Percentiles rank a stretch among this genome's conserved stretches.
Evolutionary conservation across 2,797 vertebrate species (phyloP).

Genomic region (Mareca penelope): DNA sequence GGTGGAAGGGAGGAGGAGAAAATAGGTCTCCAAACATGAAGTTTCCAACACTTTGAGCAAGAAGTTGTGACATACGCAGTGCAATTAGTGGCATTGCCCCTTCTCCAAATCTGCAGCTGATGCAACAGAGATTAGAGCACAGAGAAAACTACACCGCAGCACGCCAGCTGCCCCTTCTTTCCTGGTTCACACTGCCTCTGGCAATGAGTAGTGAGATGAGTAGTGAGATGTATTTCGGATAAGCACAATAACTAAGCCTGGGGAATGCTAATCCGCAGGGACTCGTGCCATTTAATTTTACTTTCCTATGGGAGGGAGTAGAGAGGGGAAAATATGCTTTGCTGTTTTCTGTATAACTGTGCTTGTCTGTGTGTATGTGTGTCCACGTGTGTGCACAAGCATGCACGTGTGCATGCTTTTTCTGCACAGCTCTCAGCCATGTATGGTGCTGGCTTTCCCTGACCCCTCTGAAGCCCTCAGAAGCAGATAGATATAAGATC

Average conservation of each 20-base stretch:
- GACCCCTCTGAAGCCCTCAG: neutral
- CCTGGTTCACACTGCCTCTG: neutral
- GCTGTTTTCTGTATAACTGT: neutral
- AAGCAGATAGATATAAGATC: neutral
- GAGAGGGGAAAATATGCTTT: neutral
- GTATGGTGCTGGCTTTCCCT: neutral
- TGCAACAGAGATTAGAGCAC: neutral
- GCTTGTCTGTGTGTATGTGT: accelerated
- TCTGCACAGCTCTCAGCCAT: neutral
- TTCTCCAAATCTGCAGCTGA: neutral
- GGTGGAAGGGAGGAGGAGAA: neutral
- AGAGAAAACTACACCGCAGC: accelerated
- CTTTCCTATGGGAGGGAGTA: neutral
- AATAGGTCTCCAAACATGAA: neutral
- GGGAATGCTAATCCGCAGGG: neutral
- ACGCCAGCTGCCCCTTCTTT: neutral
- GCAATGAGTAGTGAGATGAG: neutral
- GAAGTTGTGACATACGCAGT: neutral
- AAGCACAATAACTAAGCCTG: neutral
- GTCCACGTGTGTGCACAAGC: neutral
- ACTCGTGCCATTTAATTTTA: neutral
- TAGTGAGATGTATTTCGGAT: neutral
- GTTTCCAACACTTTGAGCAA: neutral
- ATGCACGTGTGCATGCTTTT: neutral
- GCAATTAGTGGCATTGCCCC: neutral